Evolutionary conservation across 2,797 vertebrate species (phyloP).

Genomic region (Acipenser transmontanus): DNA sequence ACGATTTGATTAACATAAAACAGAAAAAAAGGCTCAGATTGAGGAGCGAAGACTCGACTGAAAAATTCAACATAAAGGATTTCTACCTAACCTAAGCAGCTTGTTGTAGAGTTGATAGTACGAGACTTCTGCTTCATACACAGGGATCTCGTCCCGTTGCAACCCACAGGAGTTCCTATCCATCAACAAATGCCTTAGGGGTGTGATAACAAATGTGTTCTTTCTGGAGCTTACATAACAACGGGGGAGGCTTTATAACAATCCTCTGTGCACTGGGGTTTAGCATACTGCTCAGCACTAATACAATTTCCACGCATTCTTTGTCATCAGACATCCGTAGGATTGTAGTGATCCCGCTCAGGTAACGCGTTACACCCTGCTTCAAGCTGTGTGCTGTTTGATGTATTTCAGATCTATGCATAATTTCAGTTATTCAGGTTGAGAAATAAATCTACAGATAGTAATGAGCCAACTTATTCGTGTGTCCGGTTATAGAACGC

Average conservation of each 20-base stretch:
- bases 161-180: slow-evolving; percentile 58
- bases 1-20: no score
- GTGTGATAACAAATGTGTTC: slow-evolving; percentile 64
- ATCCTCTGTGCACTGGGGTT: slow-evolving; percentile 36
- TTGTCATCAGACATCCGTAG: slow-evolving; percentile 11
- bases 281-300: slow-evolving; percentile 34
- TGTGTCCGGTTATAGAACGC: neutral
- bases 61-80: no score
- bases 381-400: neutral
- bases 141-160: slow-evolving; percentile 31
- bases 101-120: slow-evolving; percentile 17
- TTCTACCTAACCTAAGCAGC: no score
- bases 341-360: slow-evolving; percentile 10
- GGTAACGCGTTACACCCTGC: slow-evolving; percentile 6
- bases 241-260: slow-evolving; percentile 43
- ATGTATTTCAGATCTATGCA: neutral
- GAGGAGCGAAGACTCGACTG: no score
- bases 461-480: neutral
- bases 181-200: slow-evolving; percentile 65
- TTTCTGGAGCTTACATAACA: slow-evolving; percentile 58
- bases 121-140: slow-evolving; percentile 49
- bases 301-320: slow-evolving; percentile 25
- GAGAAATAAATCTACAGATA: neutral
- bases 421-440: neutral
- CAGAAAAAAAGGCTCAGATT: no score